Percentiles rank a stretch among this genome's conserved stretches.
phyloP scores from a whole-genome alignment of 2,113 vertebrate genomes.

The Uria aalge region DNA sequence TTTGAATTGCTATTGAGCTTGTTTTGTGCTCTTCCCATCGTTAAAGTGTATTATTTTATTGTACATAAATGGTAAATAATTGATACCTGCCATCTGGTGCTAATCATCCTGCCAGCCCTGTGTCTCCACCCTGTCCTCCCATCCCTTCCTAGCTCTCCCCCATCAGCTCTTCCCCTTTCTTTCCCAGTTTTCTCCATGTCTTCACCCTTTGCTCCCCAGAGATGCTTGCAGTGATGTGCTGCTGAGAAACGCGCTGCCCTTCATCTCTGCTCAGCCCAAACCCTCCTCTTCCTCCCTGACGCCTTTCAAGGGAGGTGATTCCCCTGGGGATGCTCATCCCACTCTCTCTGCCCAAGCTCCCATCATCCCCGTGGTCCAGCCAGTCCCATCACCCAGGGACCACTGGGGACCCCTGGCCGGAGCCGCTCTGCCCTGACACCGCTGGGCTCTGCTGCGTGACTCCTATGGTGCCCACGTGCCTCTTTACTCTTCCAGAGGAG shows the following conservation, averaged over 20 bases:
- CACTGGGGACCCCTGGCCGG: rapidly evolving
- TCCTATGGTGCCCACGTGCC: not conserved
- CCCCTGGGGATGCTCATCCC: not conserved
- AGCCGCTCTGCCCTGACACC: rapidly evolving
- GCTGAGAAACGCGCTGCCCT: not conserved
- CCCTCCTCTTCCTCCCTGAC: not conserved
- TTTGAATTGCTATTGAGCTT: conserved; percentile 74
- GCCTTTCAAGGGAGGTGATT: not conserved
- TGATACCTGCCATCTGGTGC: conserved; percentile 81
- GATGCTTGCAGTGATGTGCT: not conserved
- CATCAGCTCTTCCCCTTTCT: conserved; percentile 23
- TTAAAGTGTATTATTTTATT: conserved; percentile 76
- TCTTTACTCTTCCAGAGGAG: not conserved
- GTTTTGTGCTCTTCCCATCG: conserved; percentile 73
- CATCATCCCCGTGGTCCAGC: rapidly evolving
- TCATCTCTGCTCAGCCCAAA: not conserved
- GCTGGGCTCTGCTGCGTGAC: not conserved
- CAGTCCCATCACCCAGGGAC: not conserved
- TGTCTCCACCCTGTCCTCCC: conserved; percentile 47
- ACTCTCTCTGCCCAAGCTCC: not conserved
- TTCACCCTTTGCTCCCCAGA: not conserved
- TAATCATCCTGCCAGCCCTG: conserved; percentile 52
- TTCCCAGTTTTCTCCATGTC: not conserved
- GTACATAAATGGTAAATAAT: conserved; percentile 82
- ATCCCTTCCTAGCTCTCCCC: not conserved